Evolutionary conservation across 1,140 invertebrate species (phyloP).

Genomic region (Stratiolaelaps scimitus): DNA sequence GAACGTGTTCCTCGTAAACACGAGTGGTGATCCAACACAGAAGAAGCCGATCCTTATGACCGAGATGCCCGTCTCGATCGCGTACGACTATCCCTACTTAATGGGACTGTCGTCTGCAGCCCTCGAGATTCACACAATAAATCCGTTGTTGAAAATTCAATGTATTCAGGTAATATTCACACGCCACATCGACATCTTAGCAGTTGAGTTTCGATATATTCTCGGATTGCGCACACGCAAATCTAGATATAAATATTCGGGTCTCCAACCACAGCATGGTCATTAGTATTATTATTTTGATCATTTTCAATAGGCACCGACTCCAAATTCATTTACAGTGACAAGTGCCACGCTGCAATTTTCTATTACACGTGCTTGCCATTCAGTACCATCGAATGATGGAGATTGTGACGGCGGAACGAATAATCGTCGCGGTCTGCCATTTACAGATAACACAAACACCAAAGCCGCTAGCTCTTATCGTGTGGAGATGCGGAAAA

Average conservation of each 20-base stretch:
- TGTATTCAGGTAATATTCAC: slow-evolving; percentile 52
- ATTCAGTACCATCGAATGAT: too few relatives aligned
- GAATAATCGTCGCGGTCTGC: too few relatives aligned
- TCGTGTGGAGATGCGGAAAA: slow-evolving; percentile 50
- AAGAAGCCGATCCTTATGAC: not conserved
- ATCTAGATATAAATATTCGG: too few relatives aligned
- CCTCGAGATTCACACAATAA: slow-evolving; percentile 66
- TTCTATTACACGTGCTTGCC: slow-evolving; percentile 30
- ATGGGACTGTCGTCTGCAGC: slow-evolving; percentile 61
- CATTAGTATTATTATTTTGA: too few relatives aligned
- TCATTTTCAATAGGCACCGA: too few relatives aligned
- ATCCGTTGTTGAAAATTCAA: slow-evolving; percentile 58
- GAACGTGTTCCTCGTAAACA: not conserved
- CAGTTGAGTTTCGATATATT: too few relatives aligned
- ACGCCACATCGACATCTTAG: too few relatives aligned
- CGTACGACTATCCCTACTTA: slow-evolving; percentile 78
- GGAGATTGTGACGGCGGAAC: too few relatives aligned
- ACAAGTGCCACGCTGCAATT: too few relatives aligned
- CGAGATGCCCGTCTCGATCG: slow-evolving; percentile 42
- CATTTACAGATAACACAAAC: not conserved
- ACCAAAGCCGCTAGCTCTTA: slow-evolving; percentile 5
- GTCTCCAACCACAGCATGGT: too few relatives aligned
- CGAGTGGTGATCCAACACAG: not conserved
- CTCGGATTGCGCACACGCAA: too few relatives aligned
- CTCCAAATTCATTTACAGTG: too few relatives aligned